phyloP scores from a whole-genome alignment of 2,797 vertebrate genomes.

The Gila robusta region DNA sequence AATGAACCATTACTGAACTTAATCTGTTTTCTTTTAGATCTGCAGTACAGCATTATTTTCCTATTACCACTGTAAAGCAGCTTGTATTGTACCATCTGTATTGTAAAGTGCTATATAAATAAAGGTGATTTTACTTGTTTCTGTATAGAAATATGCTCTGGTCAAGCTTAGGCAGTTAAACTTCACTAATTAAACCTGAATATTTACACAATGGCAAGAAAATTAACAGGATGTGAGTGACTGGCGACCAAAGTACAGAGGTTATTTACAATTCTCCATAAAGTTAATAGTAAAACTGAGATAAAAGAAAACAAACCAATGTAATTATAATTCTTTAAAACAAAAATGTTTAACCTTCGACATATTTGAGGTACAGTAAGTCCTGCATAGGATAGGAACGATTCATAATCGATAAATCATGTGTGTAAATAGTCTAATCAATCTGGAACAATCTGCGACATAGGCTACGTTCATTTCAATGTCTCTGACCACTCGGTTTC shows the following conservation, averaged over 20 bases:
- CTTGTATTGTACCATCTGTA: no score
- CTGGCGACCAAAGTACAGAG: neutral
- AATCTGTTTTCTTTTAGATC: no score
- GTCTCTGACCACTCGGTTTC: neutral
- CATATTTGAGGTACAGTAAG: neutral
- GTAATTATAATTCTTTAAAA: neutral
- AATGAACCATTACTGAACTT: no score
- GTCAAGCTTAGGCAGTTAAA: neutral
- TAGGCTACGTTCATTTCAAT: neutral
- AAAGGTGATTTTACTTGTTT: no score
- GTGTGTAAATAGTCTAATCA: neutral
- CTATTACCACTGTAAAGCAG: no score
- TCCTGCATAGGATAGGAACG: neutral
- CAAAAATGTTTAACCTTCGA: no score
- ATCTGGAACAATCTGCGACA: slow-evolving; percentile 13
- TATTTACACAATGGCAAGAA: neutral
- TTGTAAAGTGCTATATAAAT: no score
- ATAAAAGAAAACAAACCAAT: neutral
- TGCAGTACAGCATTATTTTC: no score
- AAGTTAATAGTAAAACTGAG: neutral
- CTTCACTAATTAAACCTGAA: neutral
- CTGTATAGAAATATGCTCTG: neutral
- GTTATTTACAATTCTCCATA: neutral
- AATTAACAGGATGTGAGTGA: neutral
- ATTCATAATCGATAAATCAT: neutral